These are phyloP conservation scores for Fulica atra DNA, from an alignment of 2,113 vertebrate genomes.

Conservation along the genomic window DNA sequence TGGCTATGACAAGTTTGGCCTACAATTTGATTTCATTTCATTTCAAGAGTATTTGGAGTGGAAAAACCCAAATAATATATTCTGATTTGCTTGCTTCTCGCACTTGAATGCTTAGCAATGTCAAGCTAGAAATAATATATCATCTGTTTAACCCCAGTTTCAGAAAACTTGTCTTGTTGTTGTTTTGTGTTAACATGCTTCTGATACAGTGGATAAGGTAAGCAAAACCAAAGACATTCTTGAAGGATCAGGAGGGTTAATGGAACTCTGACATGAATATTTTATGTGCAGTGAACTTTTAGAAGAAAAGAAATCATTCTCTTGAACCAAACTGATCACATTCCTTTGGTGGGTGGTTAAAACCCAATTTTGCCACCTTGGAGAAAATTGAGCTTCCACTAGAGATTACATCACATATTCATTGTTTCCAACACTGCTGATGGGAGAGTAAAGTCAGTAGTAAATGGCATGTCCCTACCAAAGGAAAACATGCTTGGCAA, in stretches of 20 bases:
- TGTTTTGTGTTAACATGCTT: background rate
- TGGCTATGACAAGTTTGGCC: background rate
- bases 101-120: background rate
- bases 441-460: background rate
- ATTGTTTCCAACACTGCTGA: background rate
- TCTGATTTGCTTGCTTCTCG: background rate
- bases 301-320: background rate
- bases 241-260: background rate
- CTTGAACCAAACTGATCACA: background rate
- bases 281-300: background rate
- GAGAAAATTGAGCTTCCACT: background rate
- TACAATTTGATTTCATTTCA: background rate
- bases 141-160: background rate
- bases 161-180: background rate
- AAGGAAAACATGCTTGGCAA: background rate
- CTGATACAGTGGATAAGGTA: background rate
- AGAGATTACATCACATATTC: constrained; percentile 2
- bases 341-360: background rate
- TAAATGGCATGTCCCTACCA: background rate
- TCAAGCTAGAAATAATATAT: background rate
- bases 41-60: background rate
- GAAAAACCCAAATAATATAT: background rate
- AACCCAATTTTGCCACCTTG: background rate
- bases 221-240: background rate
- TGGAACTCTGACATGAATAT: background rate